Conservation (phyloP, 2,797 vertebrate genomes). For the Philypnodon macrostomus region DNA sequence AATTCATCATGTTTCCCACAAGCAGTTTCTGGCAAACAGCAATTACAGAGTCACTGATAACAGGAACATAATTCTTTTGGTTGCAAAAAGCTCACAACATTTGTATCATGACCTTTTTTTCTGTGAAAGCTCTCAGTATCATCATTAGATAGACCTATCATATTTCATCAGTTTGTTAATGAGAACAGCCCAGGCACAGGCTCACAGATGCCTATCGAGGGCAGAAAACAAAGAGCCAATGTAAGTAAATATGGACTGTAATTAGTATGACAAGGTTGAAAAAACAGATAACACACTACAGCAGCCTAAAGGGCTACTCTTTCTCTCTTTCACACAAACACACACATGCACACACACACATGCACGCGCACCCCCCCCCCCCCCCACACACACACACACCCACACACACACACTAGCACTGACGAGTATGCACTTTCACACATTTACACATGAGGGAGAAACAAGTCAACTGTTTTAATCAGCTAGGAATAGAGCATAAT, state of each 20-base stretch:
- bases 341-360: too few relatives aligned
- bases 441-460: constrained; percentile 35
- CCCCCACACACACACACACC: too few relatives aligned
- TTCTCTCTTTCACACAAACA: too few relatives aligned
- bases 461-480: constrained; percentile 81
- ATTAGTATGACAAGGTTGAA: constrained; percentile 80
- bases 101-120: constrained; percentile 72
- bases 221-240: constrained; percentile 76
- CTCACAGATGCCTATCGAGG: constrained; percentile 77
- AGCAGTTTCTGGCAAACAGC: constrained; percentile 43
- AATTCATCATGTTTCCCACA: constrained; percentile 25
- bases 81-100: constrained; percentile 63
- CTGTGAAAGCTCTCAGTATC: constrained; percentile 57
- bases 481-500: constrained; percentile 79
- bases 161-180: constrained; percentile 73
- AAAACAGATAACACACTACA: constrained; percentile 72
- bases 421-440: constrained; percentile 22
- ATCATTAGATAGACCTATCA: constrained; percentile 70
- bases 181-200: constrained; percentile 67
- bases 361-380: too few relatives aligned
- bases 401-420: constrained; percentile 20
- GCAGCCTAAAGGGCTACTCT: constrained; percentile 58
- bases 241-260: constrained; percentile 80
- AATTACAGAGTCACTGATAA: constrained; percentile 63
- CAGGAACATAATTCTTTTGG: constrained; percentile 58